phyloP scores from a whole-genome alignment of 2,797 vertebrate species.

The Pangasius larnaudii region DNA sequence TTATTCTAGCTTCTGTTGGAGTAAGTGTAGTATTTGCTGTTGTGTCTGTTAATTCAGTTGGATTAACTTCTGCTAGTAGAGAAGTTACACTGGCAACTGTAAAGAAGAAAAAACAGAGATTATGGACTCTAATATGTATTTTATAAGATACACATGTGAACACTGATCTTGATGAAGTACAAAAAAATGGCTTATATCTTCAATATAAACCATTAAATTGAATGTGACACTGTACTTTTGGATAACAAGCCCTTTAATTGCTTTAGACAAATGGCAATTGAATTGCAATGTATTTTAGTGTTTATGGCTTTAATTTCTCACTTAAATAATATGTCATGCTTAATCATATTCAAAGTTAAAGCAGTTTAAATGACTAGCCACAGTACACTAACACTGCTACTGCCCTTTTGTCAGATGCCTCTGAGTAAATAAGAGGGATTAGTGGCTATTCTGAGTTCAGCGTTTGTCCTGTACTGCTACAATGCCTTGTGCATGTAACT shows the following conservation, averaged over 20 bases:
- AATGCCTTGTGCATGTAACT: constrained; percentile 21
- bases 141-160: background rate
- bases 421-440: constrained; percentile 71
- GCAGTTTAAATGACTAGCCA: constrained; percentile 13
- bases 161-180: background rate
- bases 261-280: background rate
- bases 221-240: background rate
- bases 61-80: background rate
- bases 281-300: background rate
- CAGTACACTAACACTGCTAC: constrained; percentile 24
- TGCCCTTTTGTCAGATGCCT: constrained; percentile 44
- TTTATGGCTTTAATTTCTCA: background rate
- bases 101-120: constrained; percentile 13
- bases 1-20: background rate
- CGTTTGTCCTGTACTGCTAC: constrained; percentile 29
- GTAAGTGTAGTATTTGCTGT: background rate
- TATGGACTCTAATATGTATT: background rate
- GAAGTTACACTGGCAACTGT: constrained; percentile 39
- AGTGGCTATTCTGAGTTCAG: constrained; percentile 70
- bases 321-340: background rate
- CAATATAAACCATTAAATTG: background rate
- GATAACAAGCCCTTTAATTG: background rate
- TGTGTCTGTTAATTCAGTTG: background rate
- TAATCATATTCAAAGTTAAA: background rate
- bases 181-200: background rate